phyloP scores from a whole-genome alignment of 2,888 invertebrate genomes.

The Drosophila imparisetae region DNA sequence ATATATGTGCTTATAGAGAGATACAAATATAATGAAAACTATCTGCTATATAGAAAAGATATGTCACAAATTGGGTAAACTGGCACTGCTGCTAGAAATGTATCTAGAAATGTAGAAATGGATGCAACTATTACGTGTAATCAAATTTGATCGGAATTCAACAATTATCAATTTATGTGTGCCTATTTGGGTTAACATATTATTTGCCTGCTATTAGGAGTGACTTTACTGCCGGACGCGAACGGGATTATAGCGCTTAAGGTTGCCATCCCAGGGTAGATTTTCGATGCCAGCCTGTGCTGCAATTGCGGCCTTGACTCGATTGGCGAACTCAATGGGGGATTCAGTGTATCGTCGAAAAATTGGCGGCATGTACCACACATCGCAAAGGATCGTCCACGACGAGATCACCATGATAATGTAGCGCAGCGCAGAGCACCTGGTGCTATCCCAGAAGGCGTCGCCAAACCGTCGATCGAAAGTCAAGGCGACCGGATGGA shows the following conservation, averaged over 20 bases:
- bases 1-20: not conserved
- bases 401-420: slow-evolving; percentile 56
- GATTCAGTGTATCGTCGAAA: slow-evolving; percentile 30
- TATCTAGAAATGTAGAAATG: too few relatives aligned
- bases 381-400: slow-evolving; percentile 63
- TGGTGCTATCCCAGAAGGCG: slow-evolving; percentile 67
- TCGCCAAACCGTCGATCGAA: slow-evolving; percentile 83
- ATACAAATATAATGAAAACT: not conserved
- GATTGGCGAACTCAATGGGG: slow-evolving; percentile 52
- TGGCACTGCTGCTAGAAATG: not conserved
- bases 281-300: slow-evolving; percentile 49
- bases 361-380: slow-evolving; percentile 63
- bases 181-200: not conserved
- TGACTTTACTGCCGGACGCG: slow-evolving; percentile 48
- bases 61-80: not conserved
- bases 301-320: slow-evolving; percentile 61
- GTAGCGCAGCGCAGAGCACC: slow-evolving; percentile 63
- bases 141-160: not conserved
- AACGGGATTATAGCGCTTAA: slow-evolving; percentile 57
- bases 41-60: not conserved
- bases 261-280: slow-evolving; percentile 67
- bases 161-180: not conserved
- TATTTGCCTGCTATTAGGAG: not conserved
- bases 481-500: slow-evolving; percentile 99
- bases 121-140: not conserved